phyloP scores from a whole-genome alignment of 2,797 vertebrate genomes.

The Poecilia picta region DNA sequence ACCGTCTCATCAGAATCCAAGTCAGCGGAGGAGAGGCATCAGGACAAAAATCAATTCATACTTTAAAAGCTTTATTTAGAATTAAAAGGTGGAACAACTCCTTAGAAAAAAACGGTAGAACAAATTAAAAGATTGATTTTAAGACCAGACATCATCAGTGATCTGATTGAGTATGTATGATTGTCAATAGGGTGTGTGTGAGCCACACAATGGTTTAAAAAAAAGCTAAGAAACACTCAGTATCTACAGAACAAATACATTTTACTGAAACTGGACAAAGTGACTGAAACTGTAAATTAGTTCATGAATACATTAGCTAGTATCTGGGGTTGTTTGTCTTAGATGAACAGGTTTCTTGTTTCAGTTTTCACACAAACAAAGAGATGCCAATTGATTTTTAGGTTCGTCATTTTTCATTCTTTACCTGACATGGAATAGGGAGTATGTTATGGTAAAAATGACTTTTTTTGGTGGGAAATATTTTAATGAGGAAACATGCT shows the following conservation, averaged over 20 bases:
- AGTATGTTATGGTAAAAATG: too few relatives aligned
- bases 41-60: background rate
- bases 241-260: background rate
- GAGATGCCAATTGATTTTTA: background rate
- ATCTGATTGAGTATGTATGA: background rate
- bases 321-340: background rate
- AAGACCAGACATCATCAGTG: background rate
- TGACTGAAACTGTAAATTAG: background rate
- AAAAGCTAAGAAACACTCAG: too few relatives aligned
- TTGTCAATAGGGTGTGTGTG: background rate
- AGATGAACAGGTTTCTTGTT: background rate
- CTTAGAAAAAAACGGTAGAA: background rate
- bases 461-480: too few relatives aligned
- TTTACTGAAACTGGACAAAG: background rate
- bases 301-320: background rate
- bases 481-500: background rate
- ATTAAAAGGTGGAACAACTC: background rate
- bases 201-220: background rate
- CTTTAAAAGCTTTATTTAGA: constrained; percentile 1
- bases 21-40: background rate
- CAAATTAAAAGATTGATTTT: background rate
- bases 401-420: background rate
- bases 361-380: background rate
- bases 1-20: background rate
- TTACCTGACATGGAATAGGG: background rate